Evolutionary conservation across 92 coral and sea anemone species (phyloP), one percentile per base, ranked within the genome.

Genomic region (Paragorgia papillata): DNA sequence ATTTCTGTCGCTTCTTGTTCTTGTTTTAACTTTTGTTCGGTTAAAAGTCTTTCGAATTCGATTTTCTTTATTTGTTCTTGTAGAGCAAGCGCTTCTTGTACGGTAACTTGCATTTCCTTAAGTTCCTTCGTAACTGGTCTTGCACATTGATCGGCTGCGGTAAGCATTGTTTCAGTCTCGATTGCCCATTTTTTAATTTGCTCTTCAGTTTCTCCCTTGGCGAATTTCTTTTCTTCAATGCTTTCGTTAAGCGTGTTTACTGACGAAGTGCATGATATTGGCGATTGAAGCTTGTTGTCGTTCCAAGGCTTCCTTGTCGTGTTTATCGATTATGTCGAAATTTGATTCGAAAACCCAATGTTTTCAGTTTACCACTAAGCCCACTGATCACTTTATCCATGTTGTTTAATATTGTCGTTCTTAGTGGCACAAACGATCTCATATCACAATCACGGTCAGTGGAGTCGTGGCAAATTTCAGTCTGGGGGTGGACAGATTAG

Each of bases 101-200:
- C n/a, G n/a, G n/a, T n/a, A n/a, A n/a, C n/a, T n/a, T n/a, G n/a
- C n/a, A n/a, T 63, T 8, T 66, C 56, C 48, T 35, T 54, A 0
- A 79, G 44, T 33, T 37, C 18, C 22, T 49, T 51, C 19, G 58
- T 49, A 27, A 78, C 18, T 27, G 70, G 37, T 8, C 61, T 56
- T 29, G 41, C 27, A 31, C 82, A 70, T 37, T 63, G 46, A 51
- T 80, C 85, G 28, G 89, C 78, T 44, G 18, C 46, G 10, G 59
- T 44, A 3, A 85, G 54, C 0, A 35, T 6, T 10, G 43, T 19
- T 17, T 82, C 86, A 15, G 59, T 25, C 20, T 50, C 69, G 17
- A 30, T 6, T 17, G 60, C 85, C 87, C 91, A 87, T 83, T 79
- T 79, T 14, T 56, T 37, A 19, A 87, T 67, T 28, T 59, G 73